Percentiles rank a stretch among this genome's conserved stretches.
Evolutionary conservation across 2,797 vertebrate species (phyloP).

Genomic region (Fringilla coelebs): DNA sequence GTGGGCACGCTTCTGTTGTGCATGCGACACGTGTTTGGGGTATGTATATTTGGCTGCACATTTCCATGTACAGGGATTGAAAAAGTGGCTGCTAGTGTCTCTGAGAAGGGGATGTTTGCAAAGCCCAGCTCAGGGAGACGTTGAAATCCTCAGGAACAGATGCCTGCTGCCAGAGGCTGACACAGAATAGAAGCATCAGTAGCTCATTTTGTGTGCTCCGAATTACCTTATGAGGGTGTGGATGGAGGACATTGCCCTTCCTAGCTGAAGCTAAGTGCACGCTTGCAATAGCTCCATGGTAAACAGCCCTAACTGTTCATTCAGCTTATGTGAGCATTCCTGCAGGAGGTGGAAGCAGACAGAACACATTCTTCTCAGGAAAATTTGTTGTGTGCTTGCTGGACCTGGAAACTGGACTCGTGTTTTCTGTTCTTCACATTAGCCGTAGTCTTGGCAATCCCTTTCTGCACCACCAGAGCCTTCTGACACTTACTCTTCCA

Average conservation of each 20-base stretch:
- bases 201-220: neutral
- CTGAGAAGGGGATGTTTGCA: neutral
- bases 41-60: constrained; percentile 7
- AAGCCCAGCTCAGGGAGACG: neutral
- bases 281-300: neutral
- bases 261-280: neutral
- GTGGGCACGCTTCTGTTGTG: constrained; percentile 19
- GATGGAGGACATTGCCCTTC: neutral
- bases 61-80: neutral
- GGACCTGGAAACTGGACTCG: neutral
- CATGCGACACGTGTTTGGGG: neutral
- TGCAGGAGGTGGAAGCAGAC: neutral
- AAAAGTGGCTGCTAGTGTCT: neutral
- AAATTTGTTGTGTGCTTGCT: neutral
- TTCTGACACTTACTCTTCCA: neutral
- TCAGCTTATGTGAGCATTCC: neutral
- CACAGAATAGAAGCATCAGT: neutral
- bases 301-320: neutral
- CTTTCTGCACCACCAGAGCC: neutral
- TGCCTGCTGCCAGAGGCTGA: neutral
- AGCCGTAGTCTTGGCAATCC: neutral
- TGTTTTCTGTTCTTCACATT: neutral
- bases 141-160: neutral
- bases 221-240: neutral
- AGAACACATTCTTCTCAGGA: neutral